Evolutionary conservation across 2,113 vertebrate genomes (phyloP).

Genomic region (Accipiter virgatus): DNA sequence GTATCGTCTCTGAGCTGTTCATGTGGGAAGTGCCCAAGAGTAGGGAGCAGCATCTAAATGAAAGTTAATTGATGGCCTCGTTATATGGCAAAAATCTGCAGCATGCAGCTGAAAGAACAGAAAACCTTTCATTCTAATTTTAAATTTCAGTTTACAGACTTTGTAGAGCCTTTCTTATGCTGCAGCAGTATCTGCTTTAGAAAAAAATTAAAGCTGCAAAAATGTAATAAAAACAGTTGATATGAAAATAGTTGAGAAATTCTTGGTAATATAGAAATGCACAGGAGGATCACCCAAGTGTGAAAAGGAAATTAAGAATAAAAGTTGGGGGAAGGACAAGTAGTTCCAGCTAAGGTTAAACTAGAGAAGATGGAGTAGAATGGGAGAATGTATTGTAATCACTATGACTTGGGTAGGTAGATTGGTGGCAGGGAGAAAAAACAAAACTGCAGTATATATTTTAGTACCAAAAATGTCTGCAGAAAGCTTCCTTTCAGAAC

Average conservation of each 20-base stretch:
- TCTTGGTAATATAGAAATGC: not conserved
- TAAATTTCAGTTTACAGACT: not conserved
- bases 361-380: not conserved
- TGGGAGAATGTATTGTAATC: not conserved
- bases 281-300: not conserved
- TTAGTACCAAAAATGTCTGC: not conserved
- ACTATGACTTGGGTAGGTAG: not conserved
- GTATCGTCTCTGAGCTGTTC: not conserved
- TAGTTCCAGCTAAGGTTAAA: not conserved
- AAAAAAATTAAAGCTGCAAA: not conserved
- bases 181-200: not conserved
- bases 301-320: conserved; percentile 14
- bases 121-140: not conserved
- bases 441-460: not conserved
- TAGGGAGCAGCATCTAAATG: not conserved
- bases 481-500: not conserved
- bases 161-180: not conserved
- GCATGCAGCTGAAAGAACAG: not conserved
- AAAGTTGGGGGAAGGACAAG: not conserved
- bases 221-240: not conserved
- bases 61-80: not conserved
- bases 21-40: not conserved
- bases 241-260: not conserved
- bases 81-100: not conserved
- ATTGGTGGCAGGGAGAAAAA: not conserved